A percentile compares a stretch with the other conserved stretches of the same genome.
phyloP scores from a whole-genome alignment of 2,113 vertebrate species.

The Microtus richardsoni region DNA sequence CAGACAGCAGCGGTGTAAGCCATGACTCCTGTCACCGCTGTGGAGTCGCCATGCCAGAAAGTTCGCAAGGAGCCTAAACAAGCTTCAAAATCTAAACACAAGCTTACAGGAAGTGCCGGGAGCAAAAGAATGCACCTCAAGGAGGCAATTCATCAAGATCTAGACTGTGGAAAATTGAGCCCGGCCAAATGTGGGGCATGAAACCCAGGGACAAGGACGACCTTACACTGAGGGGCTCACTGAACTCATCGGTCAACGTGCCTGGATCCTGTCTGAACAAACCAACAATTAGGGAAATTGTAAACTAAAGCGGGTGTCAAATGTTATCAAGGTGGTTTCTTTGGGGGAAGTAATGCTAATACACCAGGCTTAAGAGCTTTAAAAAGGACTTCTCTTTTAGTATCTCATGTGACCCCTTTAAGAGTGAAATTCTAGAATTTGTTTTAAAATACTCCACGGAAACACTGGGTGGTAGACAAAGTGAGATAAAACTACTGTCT shows the following conservation, averaged over 20 bases:
- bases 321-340: not conserved
- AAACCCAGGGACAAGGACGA: not conserved
- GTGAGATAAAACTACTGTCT: slow-evolving; percentile 84
- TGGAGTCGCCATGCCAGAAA: not conserved
- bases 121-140: not conserved
- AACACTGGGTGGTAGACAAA: not conserved
- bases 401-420: not conserved
- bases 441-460: not conserved
- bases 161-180: not conserved
- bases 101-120: not conserved
- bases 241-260: not conserved
- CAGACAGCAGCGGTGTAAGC: not conserved
- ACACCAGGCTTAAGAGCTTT: not conserved
- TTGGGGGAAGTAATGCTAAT: not conserved
- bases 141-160: not conserved
- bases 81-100: slow-evolving; percentile 12
- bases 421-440: not conserved
- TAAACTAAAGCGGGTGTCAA: not conserved
- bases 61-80: not conserved
- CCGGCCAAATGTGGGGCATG: not conserved
- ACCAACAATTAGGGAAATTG: not conserved
- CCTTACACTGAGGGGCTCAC: not conserved
- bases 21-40: no score
- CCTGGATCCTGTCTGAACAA: not conserved
- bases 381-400: not conserved